Evolutionary conservation across 1,140 invertebrate genomes (phyloP), one percentile per base, ranked within the genome.

Genomic region (Drosophila gunungcola): DNA sequence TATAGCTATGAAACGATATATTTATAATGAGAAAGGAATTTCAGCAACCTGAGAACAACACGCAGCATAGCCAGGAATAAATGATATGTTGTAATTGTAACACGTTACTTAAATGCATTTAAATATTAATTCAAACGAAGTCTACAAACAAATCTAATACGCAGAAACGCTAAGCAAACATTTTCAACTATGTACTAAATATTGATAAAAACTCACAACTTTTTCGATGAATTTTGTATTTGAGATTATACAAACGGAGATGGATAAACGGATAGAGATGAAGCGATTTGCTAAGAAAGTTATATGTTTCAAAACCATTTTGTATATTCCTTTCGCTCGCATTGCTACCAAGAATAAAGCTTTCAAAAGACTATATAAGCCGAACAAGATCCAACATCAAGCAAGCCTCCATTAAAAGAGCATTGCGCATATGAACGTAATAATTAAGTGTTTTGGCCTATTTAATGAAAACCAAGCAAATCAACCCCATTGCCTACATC

Each of bases 61-160:
- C 53, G 61, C 48, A 21, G 61, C 48, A 21, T 62, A 73, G 62
- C 52, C 63, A 84, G 36, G 29, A 82, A 56, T 39, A 63, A 68
- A 65, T 4, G 29, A 69, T 68, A 53, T 63, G 58, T 83, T 86
- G 63, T 82, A 83, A 84, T 80, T 78, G 69, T 69, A 78, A 89
- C 80, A 89, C 85, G 84, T 89, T 89, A 89, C 84, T 89, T 89
- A 88, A 89, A 84, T 89, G 84, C 84, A 89, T 89, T 89, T 89
- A 89, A 89, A 68, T 68, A 78, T 74, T 84, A 80, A 88, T 77
- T 80, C 81, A 84, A 78, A 45, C 56, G 61, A 77, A 82, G 41
- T 80, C 65, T 70, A 70, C 46, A 58, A 80, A 60, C 56, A 58
- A 74, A 72, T 63, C 25, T 63, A 63, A 58, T 52, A 74, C n/a